Evolutionary conservation across 1,140 invertebrate species (phyloP).

Genomic region (Plodia interpunctella): DNA sequence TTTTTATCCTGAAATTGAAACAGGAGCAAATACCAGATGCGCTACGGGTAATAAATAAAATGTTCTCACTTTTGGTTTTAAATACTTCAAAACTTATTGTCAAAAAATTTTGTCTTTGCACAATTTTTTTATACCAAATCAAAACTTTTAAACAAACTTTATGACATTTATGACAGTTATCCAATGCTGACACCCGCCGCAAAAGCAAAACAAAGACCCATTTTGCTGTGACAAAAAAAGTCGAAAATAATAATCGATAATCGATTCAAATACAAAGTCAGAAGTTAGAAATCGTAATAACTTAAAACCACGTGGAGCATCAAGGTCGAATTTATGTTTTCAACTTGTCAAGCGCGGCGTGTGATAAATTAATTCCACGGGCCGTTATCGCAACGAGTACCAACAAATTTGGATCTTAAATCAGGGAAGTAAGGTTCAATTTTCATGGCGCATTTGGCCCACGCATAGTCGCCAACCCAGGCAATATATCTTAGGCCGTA

Average conservation of each 20-base stretch:
- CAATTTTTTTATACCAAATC: too few relatives aligned
- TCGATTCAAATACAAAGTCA: slow-evolving; percentile 16
- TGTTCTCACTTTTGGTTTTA: too few relatives aligned
- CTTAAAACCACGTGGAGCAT: slow-evolving; percentile 71
- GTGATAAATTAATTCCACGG: slow-evolving; percentile 77
- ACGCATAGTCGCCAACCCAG: slow-evolving; percentile 76
- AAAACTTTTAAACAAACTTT: background rate
- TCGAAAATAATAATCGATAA: slow-evolving; percentile 25
- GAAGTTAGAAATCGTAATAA: slow-evolving; percentile 48
- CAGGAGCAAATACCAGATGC: too few relatives aligned
- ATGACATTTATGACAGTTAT: background rate
- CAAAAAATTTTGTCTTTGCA: too few relatives aligned
- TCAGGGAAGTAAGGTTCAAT: slow-evolving; percentile 24
- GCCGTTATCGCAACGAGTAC: slow-evolving; percentile 51
- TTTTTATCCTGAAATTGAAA: too few relatives aligned
- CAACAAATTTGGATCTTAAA: slow-evolving; percentile 36
- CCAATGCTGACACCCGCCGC: background rate
- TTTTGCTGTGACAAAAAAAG: slow-evolving; percentile 14
- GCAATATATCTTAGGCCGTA: slow-evolving; percentile 77
- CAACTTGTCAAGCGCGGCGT: slow-evolving; percentile 77
- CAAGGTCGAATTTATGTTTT: slow-evolving; percentile 78
- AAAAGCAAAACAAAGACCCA: slow-evolving; percentile 4
- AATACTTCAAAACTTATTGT: too few relatives aligned
- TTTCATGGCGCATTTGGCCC: slow-evolving; percentile 35
- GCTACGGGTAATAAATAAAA: too few relatives aligned